Evolutionary conservation across 1,140 invertebrate genomes (phyloP).

Genomic region (Hylyphantes graminicola): DNA sequence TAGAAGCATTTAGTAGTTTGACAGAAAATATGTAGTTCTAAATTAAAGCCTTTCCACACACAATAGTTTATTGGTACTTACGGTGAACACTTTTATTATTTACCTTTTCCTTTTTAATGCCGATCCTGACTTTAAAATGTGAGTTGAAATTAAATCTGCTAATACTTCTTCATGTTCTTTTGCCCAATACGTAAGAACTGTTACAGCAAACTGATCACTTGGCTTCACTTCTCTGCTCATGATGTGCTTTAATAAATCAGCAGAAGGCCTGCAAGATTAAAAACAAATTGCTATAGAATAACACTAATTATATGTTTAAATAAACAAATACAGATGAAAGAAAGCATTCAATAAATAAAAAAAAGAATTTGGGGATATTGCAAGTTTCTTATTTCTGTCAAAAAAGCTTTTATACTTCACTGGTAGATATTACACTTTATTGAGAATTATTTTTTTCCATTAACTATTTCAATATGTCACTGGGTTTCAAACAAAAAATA

Average conservation of each 20-base stretch:
- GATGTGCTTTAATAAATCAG: conserved; percentile 85
- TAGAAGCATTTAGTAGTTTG: too few species aligned
- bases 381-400: too few species aligned
- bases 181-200: conserved; percentile 91
- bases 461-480: too few species aligned
- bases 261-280: conserved; percentile 76
- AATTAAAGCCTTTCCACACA: too few species aligned
- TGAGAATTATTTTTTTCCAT: too few species aligned
- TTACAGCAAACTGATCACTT: conserved; percentile 80
- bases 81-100: neutral
- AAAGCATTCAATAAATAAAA: neutral
- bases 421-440: neutral
- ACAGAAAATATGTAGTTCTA: too few species aligned
- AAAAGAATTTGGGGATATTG: too few species aligned
- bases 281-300: neutral
- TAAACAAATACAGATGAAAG: neutral
- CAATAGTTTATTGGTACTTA: too few species aligned
- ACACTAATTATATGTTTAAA: neutral
- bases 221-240: conserved; percentile 81
- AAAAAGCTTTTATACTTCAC: neutral
- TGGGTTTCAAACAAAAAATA: too few species aligned
- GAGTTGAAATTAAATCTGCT: conserved; percentile 79
- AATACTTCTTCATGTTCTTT: conserved; percentile 90
- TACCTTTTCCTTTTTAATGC: conserved; percentile 90
- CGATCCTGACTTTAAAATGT: conserved; percentile 73